Base-by-base conservation (phyloP, 2,888 invertebrate genomes). In the Amiota mariae region DNA sequence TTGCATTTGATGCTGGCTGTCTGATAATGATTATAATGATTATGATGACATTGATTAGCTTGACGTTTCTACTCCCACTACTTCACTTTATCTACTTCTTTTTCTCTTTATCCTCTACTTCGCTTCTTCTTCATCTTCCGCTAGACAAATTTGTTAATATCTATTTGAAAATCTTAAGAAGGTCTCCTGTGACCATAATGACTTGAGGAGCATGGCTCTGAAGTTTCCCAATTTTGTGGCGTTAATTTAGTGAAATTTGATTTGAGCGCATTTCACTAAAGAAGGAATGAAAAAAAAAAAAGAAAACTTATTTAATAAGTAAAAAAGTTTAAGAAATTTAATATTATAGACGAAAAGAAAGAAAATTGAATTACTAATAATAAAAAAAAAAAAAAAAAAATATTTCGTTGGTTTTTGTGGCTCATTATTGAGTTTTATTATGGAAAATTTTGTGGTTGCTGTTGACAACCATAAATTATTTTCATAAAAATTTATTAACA, bases 1-100 rank as follows among this genome's bases (percentile, higher is more conserved):
- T 82, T 82, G 82, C 81, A 82, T 77, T 77, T 78, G 56, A 74
- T 77, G 75, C 77, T 78, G 66, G 59, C 56, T 61, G 13, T 51
- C 57, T 73, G 73, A 75, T 77, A 74, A 76, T 76, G 76, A 75
- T 70, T 76, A 73, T 66, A 67, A 73, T 76, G 74, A 80, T 80
- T 75, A 76, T 76, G 73, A 59, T 76, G 78, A 75, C 77, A 76
- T 78, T 80, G 76, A 81, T 79, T 74, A 74, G 81, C 72, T 75
- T 75, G 75, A 70, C 71, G 70, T 68, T 54, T 68, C 24, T 18
- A 18, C 20, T 13, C 18, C 36, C 36, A 15, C 15, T n/a, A 15
- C 15, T n/a, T 54, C n/a, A 54, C 54, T 54, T 54, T n/a, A n/a
- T 54, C 8, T 54, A 15, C 73, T 71, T 56, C 73, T 71, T 56